Evolutionary conservation across 2,113 vertebrate species (phyloP).

Genomic region (Zosterops hypoxanthus): DNA sequence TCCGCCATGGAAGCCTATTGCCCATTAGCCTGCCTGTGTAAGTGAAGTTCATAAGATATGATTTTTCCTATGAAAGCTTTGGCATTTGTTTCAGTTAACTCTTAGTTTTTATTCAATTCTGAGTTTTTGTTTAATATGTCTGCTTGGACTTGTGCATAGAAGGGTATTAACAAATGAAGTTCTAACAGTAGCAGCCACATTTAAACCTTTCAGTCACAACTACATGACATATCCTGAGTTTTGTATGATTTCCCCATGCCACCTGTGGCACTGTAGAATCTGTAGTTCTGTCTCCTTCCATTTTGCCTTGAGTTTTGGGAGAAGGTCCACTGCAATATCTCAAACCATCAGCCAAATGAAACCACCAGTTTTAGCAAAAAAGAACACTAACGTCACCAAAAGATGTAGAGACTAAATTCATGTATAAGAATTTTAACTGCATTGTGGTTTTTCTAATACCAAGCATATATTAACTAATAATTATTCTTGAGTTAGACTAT

Average conservation of each 20-base stretch:
- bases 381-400: not conserved
- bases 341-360: not conserved
- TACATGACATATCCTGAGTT: not conserved
- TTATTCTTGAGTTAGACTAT: not conserved
- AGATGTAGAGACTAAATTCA: not conserved
- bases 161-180: not conserved
- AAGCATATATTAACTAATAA: not conserved
- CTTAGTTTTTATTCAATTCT: not conserved
- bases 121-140: not conserved
- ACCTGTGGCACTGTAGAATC: not conserved
- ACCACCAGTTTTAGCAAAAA: not conserved
- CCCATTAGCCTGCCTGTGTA: not conserved
- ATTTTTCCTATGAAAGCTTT: not conserved
- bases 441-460: not conserved
- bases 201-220: not conserved
- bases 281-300: not conserved
- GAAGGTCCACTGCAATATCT: not conserved
- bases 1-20: not conserved
- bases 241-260: not conserved
- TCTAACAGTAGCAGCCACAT: not conserved
- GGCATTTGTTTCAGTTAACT: not conserved
- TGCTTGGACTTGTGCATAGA: not conserved
- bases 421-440: not conserved
- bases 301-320: not conserved
- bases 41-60: not conserved